Conservation (phyloP, 2,113 vertebrate species). For the Heteronetta atricapilla region DNA sequence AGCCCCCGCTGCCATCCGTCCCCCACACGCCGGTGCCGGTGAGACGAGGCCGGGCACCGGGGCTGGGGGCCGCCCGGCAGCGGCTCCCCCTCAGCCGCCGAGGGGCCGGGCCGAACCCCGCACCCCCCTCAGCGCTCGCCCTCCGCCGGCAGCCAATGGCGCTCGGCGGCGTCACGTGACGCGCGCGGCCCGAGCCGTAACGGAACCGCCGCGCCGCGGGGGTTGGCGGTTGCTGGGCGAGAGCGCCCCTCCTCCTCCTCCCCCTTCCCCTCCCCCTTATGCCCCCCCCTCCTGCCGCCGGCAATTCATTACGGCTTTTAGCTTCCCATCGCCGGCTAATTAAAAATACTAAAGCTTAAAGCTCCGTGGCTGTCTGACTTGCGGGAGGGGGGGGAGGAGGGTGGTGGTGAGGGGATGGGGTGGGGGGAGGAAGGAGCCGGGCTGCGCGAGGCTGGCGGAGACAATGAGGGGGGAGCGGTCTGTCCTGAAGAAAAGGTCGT, state of each 20-base stretch:
- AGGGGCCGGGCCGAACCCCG: neutral
- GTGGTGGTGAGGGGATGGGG: too few relatives aligned
- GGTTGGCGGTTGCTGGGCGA: constrained; percentile 73
- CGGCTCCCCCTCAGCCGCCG: neutral
- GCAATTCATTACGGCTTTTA: constrained; percentile 85
- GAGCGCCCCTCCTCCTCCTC: constrained; percentile 29
- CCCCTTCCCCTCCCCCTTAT: too few relatives aligned
- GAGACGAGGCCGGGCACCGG: too few relatives aligned
- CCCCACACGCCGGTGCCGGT: too few relatives aligned
- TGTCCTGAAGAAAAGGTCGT: constrained; percentile 72
- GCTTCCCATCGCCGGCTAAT: constrained; percentile 77
- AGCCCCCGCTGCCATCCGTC: too few relatives aligned
- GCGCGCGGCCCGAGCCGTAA: constrained; percentile 75
- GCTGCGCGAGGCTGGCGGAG: constrained; percentile 42
- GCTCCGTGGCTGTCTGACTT: too few relatives aligned
- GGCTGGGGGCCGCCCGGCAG: neutral
- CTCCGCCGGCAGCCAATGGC: constrained; percentile 77
- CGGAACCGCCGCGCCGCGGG: constrained; percentile 80
- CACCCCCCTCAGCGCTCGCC: constrained; percentile 76
- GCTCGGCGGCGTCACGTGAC: constrained; percentile 80
- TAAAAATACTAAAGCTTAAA: too few relatives aligned
- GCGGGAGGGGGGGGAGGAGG: too few relatives aligned
- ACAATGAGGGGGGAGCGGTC: constrained; percentile 30
- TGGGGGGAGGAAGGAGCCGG: neutral
- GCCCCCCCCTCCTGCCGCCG: constrained; percentile 58